Conservation (phyloP, 2,113 vertebrate genomes). For the Aix galericulata region DNA sequence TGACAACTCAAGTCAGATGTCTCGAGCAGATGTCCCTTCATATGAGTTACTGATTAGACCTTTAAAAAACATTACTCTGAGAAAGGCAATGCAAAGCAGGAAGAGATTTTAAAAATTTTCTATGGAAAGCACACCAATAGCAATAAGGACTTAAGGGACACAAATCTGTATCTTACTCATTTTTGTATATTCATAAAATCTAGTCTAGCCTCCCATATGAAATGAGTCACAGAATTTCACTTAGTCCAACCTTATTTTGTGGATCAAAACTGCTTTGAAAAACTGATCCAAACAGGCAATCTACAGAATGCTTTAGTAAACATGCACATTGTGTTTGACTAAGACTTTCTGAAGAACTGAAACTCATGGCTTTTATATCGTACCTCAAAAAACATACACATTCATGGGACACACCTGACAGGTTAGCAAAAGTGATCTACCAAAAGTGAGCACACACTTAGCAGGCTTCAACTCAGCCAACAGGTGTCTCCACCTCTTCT, state of each 20-base stretch:
- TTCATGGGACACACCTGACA: accelerated
- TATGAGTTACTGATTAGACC: neutral
- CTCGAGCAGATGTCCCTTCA: neutral
- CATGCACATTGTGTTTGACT: neutral
- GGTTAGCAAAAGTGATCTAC: neutral
- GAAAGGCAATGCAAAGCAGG: neutral
- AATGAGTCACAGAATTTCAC: neutral
- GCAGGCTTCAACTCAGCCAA: neutral
- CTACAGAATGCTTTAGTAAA: neutral
- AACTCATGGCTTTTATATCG: neutral
- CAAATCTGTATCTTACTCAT: neutral
- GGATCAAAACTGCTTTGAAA: neutral
- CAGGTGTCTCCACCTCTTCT: neutral
- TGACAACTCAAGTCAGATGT: neutral
- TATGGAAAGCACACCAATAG: neutral
- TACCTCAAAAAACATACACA: neutral
- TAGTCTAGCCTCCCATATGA: neutral
- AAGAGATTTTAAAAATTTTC: neutral
- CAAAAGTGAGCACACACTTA: accelerated
- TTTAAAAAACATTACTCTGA: neutral
- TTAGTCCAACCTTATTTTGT: neutral
- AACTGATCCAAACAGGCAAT: neutral
- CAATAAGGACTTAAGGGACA: neutral
- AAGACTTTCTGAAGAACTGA: neutral
- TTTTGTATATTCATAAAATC: neutral